Conservation (phyloP, 1,140 invertebrate species). For the Atta colombica region DNA sequence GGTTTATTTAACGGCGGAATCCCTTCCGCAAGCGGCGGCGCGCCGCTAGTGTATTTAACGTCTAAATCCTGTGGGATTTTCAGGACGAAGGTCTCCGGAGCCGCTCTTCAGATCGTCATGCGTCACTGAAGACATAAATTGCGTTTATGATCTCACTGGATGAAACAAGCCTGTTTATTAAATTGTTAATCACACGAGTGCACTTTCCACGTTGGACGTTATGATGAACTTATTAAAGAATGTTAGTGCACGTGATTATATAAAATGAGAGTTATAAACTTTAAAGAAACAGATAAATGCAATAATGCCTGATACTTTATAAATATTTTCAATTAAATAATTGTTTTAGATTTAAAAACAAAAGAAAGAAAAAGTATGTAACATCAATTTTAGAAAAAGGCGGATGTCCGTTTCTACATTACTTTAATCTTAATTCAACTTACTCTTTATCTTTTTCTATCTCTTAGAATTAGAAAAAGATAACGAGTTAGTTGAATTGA, state of each 20-base stretch:
- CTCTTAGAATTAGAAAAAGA: too few relatives aligned
- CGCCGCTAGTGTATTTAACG: slow-evolving; percentile 31
- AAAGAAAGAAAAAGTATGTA: background rate
- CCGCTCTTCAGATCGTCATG: slow-evolving; percentile 53
- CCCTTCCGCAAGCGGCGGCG: slow-evolving; percentile 44
- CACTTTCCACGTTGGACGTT: background rate
- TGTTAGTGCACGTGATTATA: background rate
- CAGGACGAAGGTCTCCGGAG: slow-evolving; percentile 35
- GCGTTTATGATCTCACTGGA: slow-evolving; percentile 44
- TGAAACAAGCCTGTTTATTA: slow-evolving; percentile 42
- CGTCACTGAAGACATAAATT: slow-evolving; percentile 59
- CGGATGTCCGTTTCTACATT: background rate
- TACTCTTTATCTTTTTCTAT: too few relatives aligned
- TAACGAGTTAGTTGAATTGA: too few relatives aligned
- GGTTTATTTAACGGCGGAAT: slow-evolving; percentile 65
- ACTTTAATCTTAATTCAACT: background rate
- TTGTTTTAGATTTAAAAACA: background rate
- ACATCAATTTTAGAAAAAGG: background rate
- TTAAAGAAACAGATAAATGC: background rate
- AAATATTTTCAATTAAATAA: background rate
- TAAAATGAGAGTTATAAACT: background rate
- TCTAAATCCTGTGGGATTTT: slow-evolving; percentile 55
- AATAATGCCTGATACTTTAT: background rate
- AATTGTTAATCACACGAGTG: slow-evolving; percentile 36
- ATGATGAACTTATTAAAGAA: background rate